A percentile compares a stretch with the other conserved stretches of the same genome.
Conservation (phyloP, 2,797 vertebrate species). For the Esox masquinongy region DNA sequence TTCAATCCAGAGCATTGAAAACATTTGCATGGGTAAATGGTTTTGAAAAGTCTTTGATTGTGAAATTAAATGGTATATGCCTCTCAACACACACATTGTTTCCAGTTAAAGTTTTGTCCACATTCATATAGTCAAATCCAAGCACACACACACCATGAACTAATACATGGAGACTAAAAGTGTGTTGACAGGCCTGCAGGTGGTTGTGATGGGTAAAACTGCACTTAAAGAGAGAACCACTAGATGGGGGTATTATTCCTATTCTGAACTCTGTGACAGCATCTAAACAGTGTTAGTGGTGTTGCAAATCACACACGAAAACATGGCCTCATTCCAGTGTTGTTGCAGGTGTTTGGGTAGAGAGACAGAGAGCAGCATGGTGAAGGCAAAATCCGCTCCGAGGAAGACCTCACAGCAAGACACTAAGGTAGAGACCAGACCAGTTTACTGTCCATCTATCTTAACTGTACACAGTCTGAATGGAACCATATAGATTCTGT, state of each 20-base stretch:
- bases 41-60: neutral
- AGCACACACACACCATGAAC: neutral
- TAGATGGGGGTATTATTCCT: constrained; percentile 51
- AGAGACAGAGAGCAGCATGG: constrained; percentile 63
- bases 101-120: no score
- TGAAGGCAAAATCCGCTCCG: constrained; percentile 71
- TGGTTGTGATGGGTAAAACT: neutral
- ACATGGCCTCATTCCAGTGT: constrained; percentile 33
- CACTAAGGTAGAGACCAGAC: constrained; percentile 48
- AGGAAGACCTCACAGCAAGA: constrained; percentile 69
- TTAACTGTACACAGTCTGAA: neutral
- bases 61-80: no score
- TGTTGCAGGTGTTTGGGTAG: constrained; percentile 58
- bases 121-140: no score
- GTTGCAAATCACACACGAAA: neutral
- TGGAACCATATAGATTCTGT: neutral
- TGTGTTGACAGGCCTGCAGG: constrained; percentile 14
- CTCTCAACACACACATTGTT: no score
- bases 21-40: neutral
- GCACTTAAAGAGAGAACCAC: constrained; percentile 26
- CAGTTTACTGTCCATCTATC: neutral
- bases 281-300: neutral
- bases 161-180: neutral
- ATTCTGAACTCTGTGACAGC: neutral
- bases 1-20: neutral